Evolutionary conservation across 2,888 invertebrate species (phyloP).

Genomic region (Cataglyphis rosenhaueri): DNA sequence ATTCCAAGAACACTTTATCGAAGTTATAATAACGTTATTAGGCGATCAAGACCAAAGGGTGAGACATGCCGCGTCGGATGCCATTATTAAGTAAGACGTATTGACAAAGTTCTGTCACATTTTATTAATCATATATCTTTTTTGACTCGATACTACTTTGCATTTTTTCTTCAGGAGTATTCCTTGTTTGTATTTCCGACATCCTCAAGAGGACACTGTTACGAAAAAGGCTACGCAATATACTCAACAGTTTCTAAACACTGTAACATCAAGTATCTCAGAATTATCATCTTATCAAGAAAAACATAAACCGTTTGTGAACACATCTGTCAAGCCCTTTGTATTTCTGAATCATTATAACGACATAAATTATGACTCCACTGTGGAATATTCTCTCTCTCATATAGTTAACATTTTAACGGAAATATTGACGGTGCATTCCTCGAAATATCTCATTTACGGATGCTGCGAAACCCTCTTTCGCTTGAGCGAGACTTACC

Average conservation of each 20-base stretch:
- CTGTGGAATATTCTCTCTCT: slow-evolving; percentile 87
- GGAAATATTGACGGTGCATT: slow-evolving; percentile 87
- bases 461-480: slow-evolving; percentile 91
- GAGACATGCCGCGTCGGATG: slow-evolving; percentile 89
- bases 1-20: slow-evolving; percentile 88
- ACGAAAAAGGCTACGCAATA: slow-evolving; percentile 86
- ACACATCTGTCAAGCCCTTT: slow-evolving; percentile 87
- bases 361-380: slow-evolving; percentile 70
- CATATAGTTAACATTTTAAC: slow-evolving; percentile 87
- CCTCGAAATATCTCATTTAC: slow-evolving; percentile 89
- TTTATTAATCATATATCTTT: background rate
- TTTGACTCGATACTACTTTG: slow-evolving; percentile 1
- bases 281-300: slow-evolving; percentile 68
- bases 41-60: slow-evolving; percentile 93
- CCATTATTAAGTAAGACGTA: slow-evolving; percentile 88
- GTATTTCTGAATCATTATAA: slow-evolving; percentile 79
- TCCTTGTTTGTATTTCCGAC: slow-evolving; percentile 85
- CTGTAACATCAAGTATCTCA: slow-evolving; percentile 67
- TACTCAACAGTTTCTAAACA: slow-evolving; percentile 82
- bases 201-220: slow-evolving; percentile 86
- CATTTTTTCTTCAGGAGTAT: slow-evolving; percentile 85
- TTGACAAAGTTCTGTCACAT: background rate
- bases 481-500: slow-evolving; percentile 89
- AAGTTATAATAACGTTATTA: slow-evolving; percentile 89
- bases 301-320: slow-evolving; percentile 85